These are phyloP conservation scores for Cydia splendana DNA, from an alignment of 1,140 invertebrate genomes.

Conservation along the genomic window DNA sequence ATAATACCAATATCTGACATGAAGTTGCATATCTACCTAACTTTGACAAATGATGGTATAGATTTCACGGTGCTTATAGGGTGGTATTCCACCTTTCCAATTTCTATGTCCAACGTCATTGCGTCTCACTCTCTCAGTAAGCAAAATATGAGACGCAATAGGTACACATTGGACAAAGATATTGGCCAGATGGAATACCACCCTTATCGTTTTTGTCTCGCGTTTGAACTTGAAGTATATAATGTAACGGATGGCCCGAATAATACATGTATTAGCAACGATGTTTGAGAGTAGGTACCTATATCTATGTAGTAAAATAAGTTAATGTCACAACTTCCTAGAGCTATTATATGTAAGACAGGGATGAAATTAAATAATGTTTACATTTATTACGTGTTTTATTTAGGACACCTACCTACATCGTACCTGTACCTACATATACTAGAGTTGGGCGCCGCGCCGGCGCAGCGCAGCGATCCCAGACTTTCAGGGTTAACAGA, in stretches of 20 bases:
- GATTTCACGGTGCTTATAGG: background rate
- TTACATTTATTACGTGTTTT: slow-evolving; percentile 5
- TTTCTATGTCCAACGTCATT: too few relatives aligned
- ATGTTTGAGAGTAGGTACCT: background rate
- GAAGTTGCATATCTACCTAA: too few relatives aligned
- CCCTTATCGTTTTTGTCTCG: background rate
- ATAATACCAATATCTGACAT: too few relatives aligned
- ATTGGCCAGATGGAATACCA: too few relatives aligned
- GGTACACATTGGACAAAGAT: too few relatives aligned
- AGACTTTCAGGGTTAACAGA: too few relatives aligned
- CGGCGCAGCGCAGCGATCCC: too few relatives aligned
- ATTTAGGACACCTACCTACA: background rate
- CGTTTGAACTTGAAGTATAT: background rate
- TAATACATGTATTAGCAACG: background rate
- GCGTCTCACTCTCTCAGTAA: too few relatives aligned
- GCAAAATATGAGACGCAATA: too few relatives aligned
- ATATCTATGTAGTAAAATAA: background rate
- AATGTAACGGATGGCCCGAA: too few relatives aligned
- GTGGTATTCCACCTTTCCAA: too few relatives aligned
- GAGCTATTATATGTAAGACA: slow-evolving; percentile 9
- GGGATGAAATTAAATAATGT: slow-evolving; percentile 22
- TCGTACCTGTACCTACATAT: background rate
- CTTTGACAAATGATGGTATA: background rate
- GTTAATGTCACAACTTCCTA: background rate
- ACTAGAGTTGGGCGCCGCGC: too few relatives aligned